Evolutionary conservation across 1,140 invertebrate species (phyloP).

Genomic region (Cotesia chilonis): DNA sequence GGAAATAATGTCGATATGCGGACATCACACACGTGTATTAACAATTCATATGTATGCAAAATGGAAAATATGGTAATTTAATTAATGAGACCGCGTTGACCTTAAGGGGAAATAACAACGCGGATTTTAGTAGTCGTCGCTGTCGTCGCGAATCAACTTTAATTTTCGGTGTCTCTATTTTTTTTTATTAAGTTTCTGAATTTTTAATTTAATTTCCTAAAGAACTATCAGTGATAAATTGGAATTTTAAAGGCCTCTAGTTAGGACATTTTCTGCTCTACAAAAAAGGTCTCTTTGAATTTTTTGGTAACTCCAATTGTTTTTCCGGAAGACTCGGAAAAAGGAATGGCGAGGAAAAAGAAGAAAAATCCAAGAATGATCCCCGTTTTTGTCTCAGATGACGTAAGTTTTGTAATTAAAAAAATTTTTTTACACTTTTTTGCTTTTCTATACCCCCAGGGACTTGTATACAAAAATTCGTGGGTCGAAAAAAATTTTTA

Average conservation of each 20-base stretch:
- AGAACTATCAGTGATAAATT: neutral
- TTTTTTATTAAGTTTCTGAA: neutral
- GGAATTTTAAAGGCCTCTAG: too few relatives aligned
- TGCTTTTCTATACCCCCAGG: too few relatives aligned
- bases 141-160: neutral
- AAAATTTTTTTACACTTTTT: neutral
- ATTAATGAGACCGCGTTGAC: constrained; percentile 42
- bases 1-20: too few relatives aligned
- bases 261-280: too few relatives aligned
- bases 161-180: neutral
- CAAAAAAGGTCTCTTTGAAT: too few relatives aligned
- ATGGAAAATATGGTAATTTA: constrained; percentile 56
- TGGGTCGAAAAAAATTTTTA: too few relatives aligned
- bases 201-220: neutral
- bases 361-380: constrained; percentile 60
- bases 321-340: neutral
- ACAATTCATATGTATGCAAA: constrained; percentile 62
- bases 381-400: constrained; percentile 57
- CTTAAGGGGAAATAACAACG: constrained; percentile 15
- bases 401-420: constrained; percentile 51
- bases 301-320: too few relatives aligned
- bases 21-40: constrained; percentile 30
- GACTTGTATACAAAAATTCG: too few relatives aligned
- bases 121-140: constrained; percentile 11
- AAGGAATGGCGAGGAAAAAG: constrained; percentile 58